Conservation (phyloP, 1,140 invertebrate species). For the Drosophila triauraria region DNA sequence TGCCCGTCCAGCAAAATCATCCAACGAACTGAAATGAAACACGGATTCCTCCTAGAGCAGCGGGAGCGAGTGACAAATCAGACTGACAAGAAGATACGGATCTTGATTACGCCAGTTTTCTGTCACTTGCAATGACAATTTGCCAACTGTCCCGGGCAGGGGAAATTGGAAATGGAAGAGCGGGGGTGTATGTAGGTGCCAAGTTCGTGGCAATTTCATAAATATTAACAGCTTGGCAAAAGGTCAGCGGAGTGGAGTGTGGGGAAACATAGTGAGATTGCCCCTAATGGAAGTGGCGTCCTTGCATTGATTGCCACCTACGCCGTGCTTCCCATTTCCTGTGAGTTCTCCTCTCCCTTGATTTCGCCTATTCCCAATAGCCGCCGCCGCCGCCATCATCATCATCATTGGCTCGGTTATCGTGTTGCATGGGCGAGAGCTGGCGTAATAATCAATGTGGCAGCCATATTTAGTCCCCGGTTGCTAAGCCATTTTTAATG, state of each 20-base stretch:
- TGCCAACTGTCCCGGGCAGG: conserved; percentile 46
- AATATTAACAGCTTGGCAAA: conserved; percentile 62
- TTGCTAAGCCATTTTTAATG: conserved; percentile 64
- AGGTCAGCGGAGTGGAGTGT: conserved; percentile 37
- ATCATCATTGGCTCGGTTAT: conserved; percentile 10
- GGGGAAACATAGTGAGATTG: conserved; percentile 23
- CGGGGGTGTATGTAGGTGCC: conserved; percentile 32
- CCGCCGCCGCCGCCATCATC: conserved; percentile 8
- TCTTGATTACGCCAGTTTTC: conserved; percentile 62
- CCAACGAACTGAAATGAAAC: conserved; percentile 37
- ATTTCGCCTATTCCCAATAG: conserved; percentile 39
- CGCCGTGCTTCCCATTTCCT: conserved; percentile 9
- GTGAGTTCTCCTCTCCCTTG: background rate
- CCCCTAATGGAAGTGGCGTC: conserved; percentile 57
- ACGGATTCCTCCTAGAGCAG: conserved; percentile 9
- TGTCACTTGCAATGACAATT: conserved; percentile 61
- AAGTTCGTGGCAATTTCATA: conserved; percentile 66
- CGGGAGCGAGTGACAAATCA: conserved; percentile 41
- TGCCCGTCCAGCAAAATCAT: conserved; percentile 21
- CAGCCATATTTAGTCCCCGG: conserved; percentile 54
- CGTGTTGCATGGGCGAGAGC: conserved; percentile 20
- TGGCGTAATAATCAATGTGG: conserved; percentile 57
- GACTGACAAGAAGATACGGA: conserved; percentile 68
- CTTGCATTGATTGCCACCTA: conserved; percentile 59
- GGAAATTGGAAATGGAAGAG: conserved; percentile 14